These are phyloP conservation scores for Drosophila orena DNA, from an alignment of 1,140 invertebrate genomes.

Conservation along the genomic window DNA sequence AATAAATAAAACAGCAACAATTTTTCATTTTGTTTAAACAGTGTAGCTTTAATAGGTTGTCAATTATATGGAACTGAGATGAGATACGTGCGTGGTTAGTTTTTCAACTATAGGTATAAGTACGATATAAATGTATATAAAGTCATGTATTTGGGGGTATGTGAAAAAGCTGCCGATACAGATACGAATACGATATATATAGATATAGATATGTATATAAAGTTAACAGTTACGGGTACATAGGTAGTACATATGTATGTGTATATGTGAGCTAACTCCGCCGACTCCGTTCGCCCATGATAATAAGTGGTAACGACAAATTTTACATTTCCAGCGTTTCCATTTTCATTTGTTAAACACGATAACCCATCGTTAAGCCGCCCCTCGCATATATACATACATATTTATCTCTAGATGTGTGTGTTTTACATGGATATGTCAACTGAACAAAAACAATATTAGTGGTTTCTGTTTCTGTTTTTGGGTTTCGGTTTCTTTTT, in stretches of 20 bases:
- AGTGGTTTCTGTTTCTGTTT: conserved; percentile 34
- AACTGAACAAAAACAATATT: conserved; percentile 59
- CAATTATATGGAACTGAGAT: conserved; percentile 74
- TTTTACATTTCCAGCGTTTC: conserved; percentile 43
- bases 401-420: conserved; percentile 48
- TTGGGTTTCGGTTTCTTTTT: conserved; percentile 13
- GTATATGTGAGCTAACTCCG: conserved; percentile 36
- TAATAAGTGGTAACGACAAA: conserved; percentile 37
- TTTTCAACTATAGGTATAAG: conserved; percentile 60
- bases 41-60: conserved; percentile 81
- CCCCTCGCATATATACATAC: conserved; percentile 42
- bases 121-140: conserved; percentile 60
- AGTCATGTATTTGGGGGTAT: conserved; percentile 48
- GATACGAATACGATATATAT: conserved; percentile 44
- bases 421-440: conserved; percentile 43
- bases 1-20: conserved; percentile 81
- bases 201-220: conserved; percentile 26
- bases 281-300: conserved; percentile 25
- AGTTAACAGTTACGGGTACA: conserved; percentile 47
- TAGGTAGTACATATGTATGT: conserved; percentile 34
- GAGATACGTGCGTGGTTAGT: conserved; percentile 75
- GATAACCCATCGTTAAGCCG: conserved; percentile 45
- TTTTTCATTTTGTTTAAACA: conserved; percentile 72
- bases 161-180: conserved; percentile 54
- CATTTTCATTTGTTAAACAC: conserved; percentile 43